Conservation (phyloP, 2,888 invertebrate species). For the Drosophila putrida region DNA sequence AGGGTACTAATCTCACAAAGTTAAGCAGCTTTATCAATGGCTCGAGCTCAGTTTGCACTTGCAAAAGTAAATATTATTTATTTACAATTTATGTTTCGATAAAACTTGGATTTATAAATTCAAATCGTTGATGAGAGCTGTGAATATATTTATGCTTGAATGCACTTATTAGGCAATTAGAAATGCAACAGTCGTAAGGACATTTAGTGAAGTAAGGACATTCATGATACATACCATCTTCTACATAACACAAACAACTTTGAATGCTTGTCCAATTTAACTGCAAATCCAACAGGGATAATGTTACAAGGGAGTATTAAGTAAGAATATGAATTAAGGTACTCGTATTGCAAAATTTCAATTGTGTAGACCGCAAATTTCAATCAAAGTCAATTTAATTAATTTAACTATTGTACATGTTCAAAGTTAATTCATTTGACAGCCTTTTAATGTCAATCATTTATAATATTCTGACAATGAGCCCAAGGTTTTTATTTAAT, state of each 20-base stretch:
- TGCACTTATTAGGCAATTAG: slow-evolving; percentile 20
- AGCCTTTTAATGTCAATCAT: neutral
- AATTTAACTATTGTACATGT: slow-evolving; percentile 1
- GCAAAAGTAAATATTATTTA: slow-evolving; percentile 6
- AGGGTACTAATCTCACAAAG: neutral
- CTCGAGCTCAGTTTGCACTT: neutral
- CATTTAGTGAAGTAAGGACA: slow-evolving; percentile 5
- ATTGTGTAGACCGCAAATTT: slow-evolving; percentile 1
- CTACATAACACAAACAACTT: slow-evolving; percentile 1
- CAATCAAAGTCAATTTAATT: slow-evolving; percentile 4
- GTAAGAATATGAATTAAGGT: neutral
- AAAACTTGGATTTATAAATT: neutral
- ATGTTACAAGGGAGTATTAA: slow-evolving; percentile 1
- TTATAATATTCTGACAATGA: neutral
- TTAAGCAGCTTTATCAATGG: slow-evolving; percentile 1
- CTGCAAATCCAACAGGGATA: slow-evolving; percentile 1
- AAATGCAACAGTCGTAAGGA: slow-evolving; percentile 7
- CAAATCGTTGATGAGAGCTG: too few species aligned
- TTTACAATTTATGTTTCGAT: neutral
- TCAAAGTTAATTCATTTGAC: neutral
- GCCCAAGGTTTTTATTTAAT: neutral
- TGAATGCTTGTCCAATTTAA: slow-evolving; percentile 17
- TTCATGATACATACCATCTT: neutral
- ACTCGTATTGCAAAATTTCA: slow-evolving; percentile 7
- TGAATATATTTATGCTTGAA: neutral